These are phyloP conservation scores for Hylia prasina DNA, from an alignment of 2,113 vertebrate species.

Conservation along the genomic window DNA sequence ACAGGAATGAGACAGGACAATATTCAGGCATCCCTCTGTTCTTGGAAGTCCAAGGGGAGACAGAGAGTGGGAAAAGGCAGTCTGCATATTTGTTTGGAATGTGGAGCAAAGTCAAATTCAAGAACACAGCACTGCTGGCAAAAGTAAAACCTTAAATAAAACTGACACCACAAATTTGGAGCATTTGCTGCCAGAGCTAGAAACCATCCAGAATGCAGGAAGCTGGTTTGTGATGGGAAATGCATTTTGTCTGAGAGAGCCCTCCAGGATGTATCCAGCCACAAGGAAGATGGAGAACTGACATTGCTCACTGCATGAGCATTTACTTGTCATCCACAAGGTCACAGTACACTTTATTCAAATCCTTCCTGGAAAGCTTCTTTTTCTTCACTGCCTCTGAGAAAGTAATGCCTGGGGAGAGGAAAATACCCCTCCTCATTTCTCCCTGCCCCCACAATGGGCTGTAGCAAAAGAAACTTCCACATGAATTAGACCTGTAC, in stretches of 20 bases:
- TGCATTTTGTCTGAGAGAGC: constrained; percentile 42
- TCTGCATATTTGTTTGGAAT: background rate
- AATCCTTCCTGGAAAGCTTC: constrained; percentile 1
- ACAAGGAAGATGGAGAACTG: constrained; percentile 49
- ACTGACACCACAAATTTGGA: constrained; percentile 28
- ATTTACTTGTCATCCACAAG: constrained; percentile 35
- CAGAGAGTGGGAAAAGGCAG: background rate
- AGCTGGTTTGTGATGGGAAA: constrained; percentile 43
- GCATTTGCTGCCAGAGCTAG: constrained; percentile 10
- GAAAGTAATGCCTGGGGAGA: background rate
- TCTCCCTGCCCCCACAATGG: background rate
- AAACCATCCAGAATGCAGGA: constrained; percentile 51
- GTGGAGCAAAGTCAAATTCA: constrained; percentile 52
- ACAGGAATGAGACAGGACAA: background rate
- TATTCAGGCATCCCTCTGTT: background rate
- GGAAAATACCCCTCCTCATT: background rate
- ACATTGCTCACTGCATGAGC: constrained; percentile 23
- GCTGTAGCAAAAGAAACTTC: background rate
- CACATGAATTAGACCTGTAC: background rate
- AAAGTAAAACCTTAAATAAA: constrained; percentile 44
- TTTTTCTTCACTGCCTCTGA: constrained; percentile 19
- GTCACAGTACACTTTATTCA: constrained; percentile 20
- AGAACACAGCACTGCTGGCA: constrained; percentile 19
- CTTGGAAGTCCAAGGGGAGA: background rate
- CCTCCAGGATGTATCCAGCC: constrained; percentile 49